Conservation (phyloP, 2,888 invertebrate genomes). For the Tromatobia lineatoria region DNA sequence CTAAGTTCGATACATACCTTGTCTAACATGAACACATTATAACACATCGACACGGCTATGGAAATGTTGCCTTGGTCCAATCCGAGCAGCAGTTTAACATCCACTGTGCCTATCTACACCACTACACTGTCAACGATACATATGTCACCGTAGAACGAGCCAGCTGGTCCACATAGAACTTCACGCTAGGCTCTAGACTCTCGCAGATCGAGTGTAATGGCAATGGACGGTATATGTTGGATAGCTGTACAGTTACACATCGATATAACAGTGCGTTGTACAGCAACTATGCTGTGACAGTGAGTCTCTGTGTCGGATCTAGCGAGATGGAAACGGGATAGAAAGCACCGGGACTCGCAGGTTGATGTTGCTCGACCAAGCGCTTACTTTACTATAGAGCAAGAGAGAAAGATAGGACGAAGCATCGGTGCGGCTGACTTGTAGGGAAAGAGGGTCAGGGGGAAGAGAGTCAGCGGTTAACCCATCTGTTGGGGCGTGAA, state of each 20-base stretch:
- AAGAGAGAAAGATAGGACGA: slow-evolving; percentile 10
- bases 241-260: slow-evolving; percentile 23
- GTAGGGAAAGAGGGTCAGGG: slow-evolving; percentile 24
- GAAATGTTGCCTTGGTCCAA: too few relatives aligned
- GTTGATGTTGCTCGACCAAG: slow-evolving; percentile 61
- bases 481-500: slow-evolving; percentile 80
- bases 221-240: slow-evolving; percentile 36
- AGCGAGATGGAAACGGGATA: slow-evolving; percentile 31
- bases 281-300: slow-evolving; percentile 17
- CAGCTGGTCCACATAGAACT: slow-evolving; percentile 53
- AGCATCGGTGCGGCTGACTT: slow-evolving; percentile 6
- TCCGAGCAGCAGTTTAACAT: slow-evolving; percentile 52
- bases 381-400: slow-evolving; percentile 53
- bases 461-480: slow-evolving; percentile 75
- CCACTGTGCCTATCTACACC: slow-evolving; percentile 42
- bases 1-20: too few relatives aligned
- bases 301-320: slow-evolving; percentile 19
- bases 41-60: too few relatives aligned
- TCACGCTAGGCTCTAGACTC: not conserved
- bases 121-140: slow-evolving; percentile 17
- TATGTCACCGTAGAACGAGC: slow-evolving; percentile 30
- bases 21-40: too few relatives aligned
- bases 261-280: slow-evolving; percentile 33
- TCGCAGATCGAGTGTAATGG: slow-evolving; percentile 39
- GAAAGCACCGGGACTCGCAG: slow-evolving; percentile 46